Evolutionary conservation across 2,113 vertebrate species (phyloP), one percentile per base, ranked within the genome.

Genomic region (Meleagris gallopavo): DNA sequence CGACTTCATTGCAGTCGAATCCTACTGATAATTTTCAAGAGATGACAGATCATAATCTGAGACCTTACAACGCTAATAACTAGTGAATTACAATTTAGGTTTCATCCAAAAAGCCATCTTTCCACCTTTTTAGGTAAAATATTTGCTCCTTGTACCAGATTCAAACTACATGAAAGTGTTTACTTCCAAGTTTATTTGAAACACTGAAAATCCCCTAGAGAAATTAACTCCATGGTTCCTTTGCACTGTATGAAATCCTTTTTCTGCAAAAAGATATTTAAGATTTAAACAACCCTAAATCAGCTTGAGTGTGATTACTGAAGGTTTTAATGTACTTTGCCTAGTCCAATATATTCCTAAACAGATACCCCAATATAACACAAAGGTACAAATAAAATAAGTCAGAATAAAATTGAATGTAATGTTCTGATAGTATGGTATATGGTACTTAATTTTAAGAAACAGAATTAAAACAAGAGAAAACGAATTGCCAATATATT

Each of bases 21-120:
- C 8, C 60, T 80, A 81, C 6, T 0, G 0, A 60, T 22, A 46
- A 64, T 75, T 71, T 78, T 72, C 30, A 89, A 46, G 43, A 83
- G 7, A 54, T 15, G 4, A 22, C 5, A 69, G 13, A 71, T 29
- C 10, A 71, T 18, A 6, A 11, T 13, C 0, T 46, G 50, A 55
- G 10, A 54, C 8, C 43, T 82, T 62, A 5, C 19, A 69, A 66
- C 13, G 41, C 15, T 32, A 6, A 7, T 86, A 94, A 52, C 34
- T 32, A 66, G n/a, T 65, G 70, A 76, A 54, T 7, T 43, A 69
- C 27, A 57, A 20, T 15, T 21, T 9, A 86, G 90, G 43, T 8
- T 72, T 45, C 25, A 61, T 20, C 10, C 8, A 80, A 65, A 7
- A 86, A 78, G 4, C 11, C 11, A n/a, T 36, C 34, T 50, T 81